Percentiles rank a stretch among this genome's conserved stretches.
phyloP scores from a whole-genome alignment of 2,797 vertebrate species.

The Falco biarmicus region DNA sequence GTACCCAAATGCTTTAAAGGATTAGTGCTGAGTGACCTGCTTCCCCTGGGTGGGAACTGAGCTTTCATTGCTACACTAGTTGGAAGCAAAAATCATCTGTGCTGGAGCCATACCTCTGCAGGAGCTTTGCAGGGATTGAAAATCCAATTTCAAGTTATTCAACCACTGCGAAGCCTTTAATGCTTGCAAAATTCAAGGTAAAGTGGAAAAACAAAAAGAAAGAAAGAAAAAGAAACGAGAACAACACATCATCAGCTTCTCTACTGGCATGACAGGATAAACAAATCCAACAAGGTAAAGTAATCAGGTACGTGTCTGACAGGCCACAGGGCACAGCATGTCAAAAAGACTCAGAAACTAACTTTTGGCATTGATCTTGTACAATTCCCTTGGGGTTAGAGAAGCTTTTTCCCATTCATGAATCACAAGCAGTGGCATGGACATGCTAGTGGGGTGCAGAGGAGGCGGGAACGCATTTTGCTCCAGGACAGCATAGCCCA shows the following conservation, averaged over 20 bases:
- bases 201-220: no score
- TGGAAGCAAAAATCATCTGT: not conserved
- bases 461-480: not conserved
- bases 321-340: not conserved
- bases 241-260: not conserved
- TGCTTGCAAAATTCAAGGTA: not conserved
- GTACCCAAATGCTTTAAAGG: not conserved
- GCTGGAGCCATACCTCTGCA: not conserved
- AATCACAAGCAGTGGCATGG: not conserved
- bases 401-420: not conserved
- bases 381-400: not conserved
- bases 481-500: not conserved
- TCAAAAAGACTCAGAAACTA: not conserved
- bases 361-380: not conserved
- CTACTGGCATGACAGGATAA: not conserved
- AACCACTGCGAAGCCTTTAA: not conserved
- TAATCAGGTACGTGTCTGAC: not conserved
- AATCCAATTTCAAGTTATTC: constrained; percentile 24
- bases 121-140: not conserved
- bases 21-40: not conserved
- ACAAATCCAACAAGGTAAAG: not conserved
- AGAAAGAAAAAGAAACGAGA: not conserved
- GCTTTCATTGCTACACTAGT: not conserved
- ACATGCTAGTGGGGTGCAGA: not conserved
- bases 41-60: not conserved